These are phyloP conservation scores for Lutjanus campechanus DNA, from an alignment of 2,797 vertebrate genomes.

Conservation along the genomic window DNA sequence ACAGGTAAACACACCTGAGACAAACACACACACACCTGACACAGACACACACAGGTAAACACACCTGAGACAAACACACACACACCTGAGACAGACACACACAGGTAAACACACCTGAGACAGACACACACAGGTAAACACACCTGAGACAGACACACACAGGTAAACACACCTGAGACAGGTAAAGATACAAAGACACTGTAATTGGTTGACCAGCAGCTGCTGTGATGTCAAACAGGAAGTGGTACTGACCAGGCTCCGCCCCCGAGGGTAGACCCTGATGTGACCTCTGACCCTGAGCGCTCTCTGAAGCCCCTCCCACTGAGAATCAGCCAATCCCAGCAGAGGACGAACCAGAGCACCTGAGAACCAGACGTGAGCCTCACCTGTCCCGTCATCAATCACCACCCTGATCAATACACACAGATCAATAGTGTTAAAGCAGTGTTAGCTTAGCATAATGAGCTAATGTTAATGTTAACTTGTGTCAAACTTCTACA, in stretches of 20 bases:
- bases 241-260: slow-evolving; percentile 65
- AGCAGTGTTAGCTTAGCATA: too few species aligned
- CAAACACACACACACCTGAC: too few species aligned
- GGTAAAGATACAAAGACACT: not conserved
- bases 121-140: not conserved
- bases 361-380: slow-evolving; percentile 78
- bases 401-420: slow-evolving; percentile 70
- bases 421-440: not conserved
- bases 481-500: too few species aligned
- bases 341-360: slow-evolving; percentile 70
- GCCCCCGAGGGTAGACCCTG: slow-evolving; percentile 65
- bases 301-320: slow-evolving; percentile 83
- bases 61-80: not conserved
- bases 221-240: slow-evolving; percentile 8
- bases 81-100: not conserved
- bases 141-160: not conserved
- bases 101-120: slow-evolving; percentile 1
- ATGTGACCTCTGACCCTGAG: slow-evolving; percentile 80
- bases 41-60: not conserved
- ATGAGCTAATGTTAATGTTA: too few species aligned
- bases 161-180: not conserved
- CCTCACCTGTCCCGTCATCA: slow-evolving; percentile 83
- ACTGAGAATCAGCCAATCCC: slow-evolving; percentile 73
- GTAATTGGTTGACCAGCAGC: not conserved
- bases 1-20: not conserved